Evolutionary conservation across 2,797 vertebrate species (phyloP), one percentile per base, ranked within the genome.

Genomic region (Champsocephalus gunnari): DNA sequence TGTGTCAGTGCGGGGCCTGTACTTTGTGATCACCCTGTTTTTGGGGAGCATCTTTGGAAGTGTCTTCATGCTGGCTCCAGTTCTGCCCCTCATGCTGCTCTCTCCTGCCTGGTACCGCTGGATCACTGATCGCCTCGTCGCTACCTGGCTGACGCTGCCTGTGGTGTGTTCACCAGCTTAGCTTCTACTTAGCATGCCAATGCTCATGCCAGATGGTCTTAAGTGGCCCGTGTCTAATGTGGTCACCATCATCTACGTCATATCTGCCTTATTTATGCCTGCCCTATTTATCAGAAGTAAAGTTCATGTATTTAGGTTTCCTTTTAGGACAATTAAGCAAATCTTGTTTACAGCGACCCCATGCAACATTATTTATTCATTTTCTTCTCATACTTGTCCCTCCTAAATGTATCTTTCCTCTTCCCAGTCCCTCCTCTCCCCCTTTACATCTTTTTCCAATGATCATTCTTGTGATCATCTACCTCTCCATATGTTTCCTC

Each of bases 71-170:
- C 91, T 99, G 51, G 94, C 96, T 63, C 98, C 98, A 2, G 85
- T 98, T 67, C 84, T 99, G 75, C 98, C 98, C 41, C 91, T 99
- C 89, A 97, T 99, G 97, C 92, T 99, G 82, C 51, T 99, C 81
- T 98, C 95, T 0, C 96, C 96, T 0, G 94, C 96, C 28, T 98
- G 97, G 97, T 99, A 99, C 91, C 98, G 98, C 90, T 98, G 98
- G 98, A 91, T 99, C 88, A 99, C 96, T 0, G 96, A 98, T 85
- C 95, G 96, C 32, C 85, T 99, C 28, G 96, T 99, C 16, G 98
- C 98, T 74, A 97, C 96, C 38, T 99, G 98, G 98, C 94, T 99
- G 89, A 99, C 98, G 0, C 93, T 99, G 19, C 98, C 98, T 55
- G 98, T 97, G 97, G 98, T 99, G 94, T 93, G 96, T 94, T 77